Evolutionary conservation across 2,888 invertebrate genomes (phyloP).

Genomic region (Leptopilina drosophilae): DNA sequence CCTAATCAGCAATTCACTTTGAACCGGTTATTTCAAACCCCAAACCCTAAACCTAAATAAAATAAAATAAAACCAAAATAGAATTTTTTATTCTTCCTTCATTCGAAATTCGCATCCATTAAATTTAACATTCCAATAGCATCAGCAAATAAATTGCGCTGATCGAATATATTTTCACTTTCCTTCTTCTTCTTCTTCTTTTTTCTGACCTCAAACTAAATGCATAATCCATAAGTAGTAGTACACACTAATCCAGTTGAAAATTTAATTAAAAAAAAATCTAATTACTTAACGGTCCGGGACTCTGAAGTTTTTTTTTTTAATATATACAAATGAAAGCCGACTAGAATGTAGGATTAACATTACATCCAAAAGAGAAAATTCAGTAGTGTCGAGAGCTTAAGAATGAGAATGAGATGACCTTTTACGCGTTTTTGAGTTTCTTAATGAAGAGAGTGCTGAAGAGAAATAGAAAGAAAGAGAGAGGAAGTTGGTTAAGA

Average conservation of each 20-base stretch:
- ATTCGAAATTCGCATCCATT: no score
- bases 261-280: background rate
- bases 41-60: no score
- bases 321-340: slow-evolving; percentile 7
- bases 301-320: background rate
- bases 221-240: background rate
- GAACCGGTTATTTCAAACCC: no score
- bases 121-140: no score
- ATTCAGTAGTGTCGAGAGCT: background rate
- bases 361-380: background rate
- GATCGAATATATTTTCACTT: no score
- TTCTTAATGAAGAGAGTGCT: background rate
- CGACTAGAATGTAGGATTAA: slow-evolving; percentile 9
- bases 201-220: background rate
- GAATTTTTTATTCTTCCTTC: no score
- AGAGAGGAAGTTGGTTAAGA: background rate
- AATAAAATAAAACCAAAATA: no score
- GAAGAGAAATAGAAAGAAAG: no score
- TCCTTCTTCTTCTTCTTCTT: no score
- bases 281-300: slow-evolving; percentile 4
- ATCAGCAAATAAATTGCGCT: no score
- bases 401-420: slow-evolving; percentile 13
- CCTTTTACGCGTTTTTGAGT: slow-evolving; percentile 15
- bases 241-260: background rate
- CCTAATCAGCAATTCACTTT: no score